Base-by-base conservation (phyloP, 1,140 invertebrate species). In the Aphelenchoides avenae region DNA sequence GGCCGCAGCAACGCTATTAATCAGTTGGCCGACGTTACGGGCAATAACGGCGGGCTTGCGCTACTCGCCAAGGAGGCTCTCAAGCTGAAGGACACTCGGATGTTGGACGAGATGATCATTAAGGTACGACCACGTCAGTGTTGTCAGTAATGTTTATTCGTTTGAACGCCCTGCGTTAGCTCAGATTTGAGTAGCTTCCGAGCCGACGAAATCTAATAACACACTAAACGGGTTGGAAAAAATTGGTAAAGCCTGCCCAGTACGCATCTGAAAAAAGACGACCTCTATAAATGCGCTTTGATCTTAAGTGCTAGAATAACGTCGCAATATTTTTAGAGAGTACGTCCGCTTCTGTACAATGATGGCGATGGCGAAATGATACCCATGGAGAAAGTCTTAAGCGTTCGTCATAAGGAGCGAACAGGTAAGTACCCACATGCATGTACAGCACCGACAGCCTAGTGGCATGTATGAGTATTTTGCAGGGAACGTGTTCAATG, bases 261-360 rank as follows among this genome's bases (percentile, higher is more conserved):
- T n/a, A n/a, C n/a, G n/a, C n/a, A n/a, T n/a, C n/a, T n/a, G n/a
- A n/a, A n/a, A n/a, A n/a, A n/a, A n/a, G n/a, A n/a, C n/a, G n/a
- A n/a, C n/a, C n/a, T n/a, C n/a, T n/a, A n/a, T n/a, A n/a, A n/a
- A n/a, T n/a, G n/a, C n/a, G 3, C 1, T 39, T 15, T 15, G n/a
- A 22, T 44, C 33, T 44, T 22, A 22, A 22, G 1, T 44, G n/a
- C n/a, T 44, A 15, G 1, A n/a, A 15, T 4, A 44, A 15, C n/a
- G 22, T 24, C 4, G n/a, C 15, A n/a, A 4, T 1, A n/a, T 50
- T 64, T 70, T 41, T 27, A 87, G 4, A 89, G 91, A 78, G 87
- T 95, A 1, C 86, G 88, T 66, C 89, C 87, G 0, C 93, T 89
- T 80, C 78, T 96, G 6, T 95, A 95, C 78, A 92, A 95, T 72